Conservation (phyloP, 2,888 invertebrate species). For the Oscheius sp. region DNA sequence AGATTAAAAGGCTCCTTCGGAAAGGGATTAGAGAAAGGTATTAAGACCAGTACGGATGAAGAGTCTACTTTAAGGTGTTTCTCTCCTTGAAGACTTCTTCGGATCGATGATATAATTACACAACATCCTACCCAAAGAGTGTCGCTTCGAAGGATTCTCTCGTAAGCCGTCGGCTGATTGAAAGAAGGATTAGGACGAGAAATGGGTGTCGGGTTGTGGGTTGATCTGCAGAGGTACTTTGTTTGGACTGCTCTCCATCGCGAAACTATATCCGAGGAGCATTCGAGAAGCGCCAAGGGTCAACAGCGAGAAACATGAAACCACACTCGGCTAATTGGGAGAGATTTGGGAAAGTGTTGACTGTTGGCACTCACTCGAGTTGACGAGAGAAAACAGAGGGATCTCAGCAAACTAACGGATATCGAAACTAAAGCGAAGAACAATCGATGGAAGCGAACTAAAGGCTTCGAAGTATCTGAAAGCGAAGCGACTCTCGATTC, state of each 20-base stretch:
- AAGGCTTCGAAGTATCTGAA: not conserved
- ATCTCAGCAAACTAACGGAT: not conserved
- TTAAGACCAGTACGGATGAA: no score
- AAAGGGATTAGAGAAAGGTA: no score
- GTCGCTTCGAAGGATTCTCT: no score
- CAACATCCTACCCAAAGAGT: not conserved
- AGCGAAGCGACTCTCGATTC: not conserved
- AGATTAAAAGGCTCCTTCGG: no score
- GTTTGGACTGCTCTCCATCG: no score
- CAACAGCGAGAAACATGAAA: not conserved
- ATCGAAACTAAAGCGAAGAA: not conserved
- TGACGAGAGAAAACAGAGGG: not conserved
- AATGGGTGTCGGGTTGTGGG: not conserved
- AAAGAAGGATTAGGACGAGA: not conserved
- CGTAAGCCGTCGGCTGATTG: constrained; percentile 1
- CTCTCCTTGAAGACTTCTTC: no score
- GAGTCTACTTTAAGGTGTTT: no score
- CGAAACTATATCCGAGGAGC: not conserved
- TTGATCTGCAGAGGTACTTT: no score
- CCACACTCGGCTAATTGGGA: not conserved
- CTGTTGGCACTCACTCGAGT: constrained; percentile 1
- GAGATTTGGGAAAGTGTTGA: not conserved
- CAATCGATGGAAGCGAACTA: not conserved
- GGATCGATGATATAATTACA: constrained; percentile 29
- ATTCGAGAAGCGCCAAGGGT: no score